These are phyloP conservation scores for Psylliodes chrysocephalus DNA, from an alignment of 2,888 invertebrate genomes.

Conservation along the genomic window DNA sequence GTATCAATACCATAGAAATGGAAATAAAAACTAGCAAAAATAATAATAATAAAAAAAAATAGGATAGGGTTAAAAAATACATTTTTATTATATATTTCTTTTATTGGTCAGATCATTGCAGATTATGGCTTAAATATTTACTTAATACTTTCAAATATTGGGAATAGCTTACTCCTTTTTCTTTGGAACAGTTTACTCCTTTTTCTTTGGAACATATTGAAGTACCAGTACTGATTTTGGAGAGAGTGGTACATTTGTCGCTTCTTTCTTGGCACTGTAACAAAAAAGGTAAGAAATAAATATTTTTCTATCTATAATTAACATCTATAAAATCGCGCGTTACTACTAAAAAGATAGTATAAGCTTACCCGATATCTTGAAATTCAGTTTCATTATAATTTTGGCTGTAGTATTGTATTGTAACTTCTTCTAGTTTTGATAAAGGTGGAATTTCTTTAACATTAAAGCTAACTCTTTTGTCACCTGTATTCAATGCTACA, in stretches of 20 bases:
- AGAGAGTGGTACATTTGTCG: constrained; percentile 70
- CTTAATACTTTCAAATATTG: not conserved
- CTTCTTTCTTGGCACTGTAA: constrained; percentile 70
- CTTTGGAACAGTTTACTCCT: constrained; percentile 37
- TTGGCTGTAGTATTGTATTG: constrained; percentile 69
- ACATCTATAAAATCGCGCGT: too few species aligned
- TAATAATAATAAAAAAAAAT: too few species aligned
- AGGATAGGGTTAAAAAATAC: too few species aligned
- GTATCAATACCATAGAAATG: too few species aligned
- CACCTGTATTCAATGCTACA: constrained; percentile 75
- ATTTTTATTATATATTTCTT: not conserved
- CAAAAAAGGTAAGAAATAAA: constrained; percentile 44
- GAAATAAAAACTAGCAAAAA: too few species aligned
- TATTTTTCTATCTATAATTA: too few species aligned
- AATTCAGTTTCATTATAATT: constrained; percentile 64
- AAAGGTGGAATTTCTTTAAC: constrained; percentile 65
- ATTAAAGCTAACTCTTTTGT: constrained; percentile 63
- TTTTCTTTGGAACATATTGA: constrained; percentile 73
- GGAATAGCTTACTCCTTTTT: too few species aligned
- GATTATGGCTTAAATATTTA: not conserved
- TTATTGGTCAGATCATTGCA: not conserved
- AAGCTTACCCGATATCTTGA: constrained; percentile 63
- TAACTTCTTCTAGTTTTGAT: constrained; percentile 70
- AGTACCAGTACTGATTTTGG: constrained; percentile 73
- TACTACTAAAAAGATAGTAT: too few species aligned